phyloP scores from a whole-genome alignment of 2,888 invertebrate genomes.

The Drosophila kanekoi region DNA sequence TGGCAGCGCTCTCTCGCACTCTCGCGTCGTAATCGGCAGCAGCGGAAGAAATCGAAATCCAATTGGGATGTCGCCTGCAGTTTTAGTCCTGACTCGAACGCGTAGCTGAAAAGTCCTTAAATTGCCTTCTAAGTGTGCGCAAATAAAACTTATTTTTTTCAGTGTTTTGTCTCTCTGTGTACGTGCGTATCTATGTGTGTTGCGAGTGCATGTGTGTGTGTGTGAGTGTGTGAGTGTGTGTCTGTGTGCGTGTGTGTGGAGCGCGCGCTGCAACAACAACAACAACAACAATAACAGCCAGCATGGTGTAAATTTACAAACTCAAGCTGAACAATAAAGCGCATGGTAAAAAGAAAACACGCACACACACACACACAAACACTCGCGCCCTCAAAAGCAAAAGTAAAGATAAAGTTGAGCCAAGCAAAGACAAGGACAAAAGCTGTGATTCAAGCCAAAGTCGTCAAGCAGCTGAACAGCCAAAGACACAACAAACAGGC shows the following conservation, averaged over 20 bases:
- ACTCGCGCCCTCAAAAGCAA: conserved; percentile 10
- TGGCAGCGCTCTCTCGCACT: not conserved
- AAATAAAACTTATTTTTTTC: conserved; percentile 42
- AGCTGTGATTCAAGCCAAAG: conserved; percentile 27
- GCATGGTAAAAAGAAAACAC: conserved; percentile 16
- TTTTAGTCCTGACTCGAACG: conserved; percentile 75
- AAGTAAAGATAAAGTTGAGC: conserved; percentile 37
- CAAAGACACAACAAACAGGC: conserved; percentile 1
- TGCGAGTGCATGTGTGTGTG: conserved; percentile 21
- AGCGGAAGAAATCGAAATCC: conserved; percentile 36
- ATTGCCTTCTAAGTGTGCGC: conserved; percentile 49
- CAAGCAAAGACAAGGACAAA: conserved; percentile 24
- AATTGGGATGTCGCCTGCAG: conserved; percentile 44
- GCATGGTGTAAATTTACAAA: conserved; percentile 48
- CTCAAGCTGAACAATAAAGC: conserved; percentile 26
- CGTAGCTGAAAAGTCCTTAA: conserved; percentile 71
- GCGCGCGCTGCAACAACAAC: conserved; percentile 41
- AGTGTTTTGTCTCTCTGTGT: conserved; percentile 36
- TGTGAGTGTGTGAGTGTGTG: conserved; percentile 17
- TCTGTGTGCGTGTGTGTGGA: conserved; percentile 20
- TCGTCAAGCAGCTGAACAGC: conserved; percentile 12
- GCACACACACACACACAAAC: conserved; percentile 1
- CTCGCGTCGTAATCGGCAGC: conserved; percentile 14
- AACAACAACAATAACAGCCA: conserved; percentile 45
- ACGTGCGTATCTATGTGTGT: conserved; percentile 14